Evolutionary conservation across 2,797 vertebrate species (phyloP), one percentile per base, ranked within the genome.

Genomic region (Cyprinella venusta): DNA sequence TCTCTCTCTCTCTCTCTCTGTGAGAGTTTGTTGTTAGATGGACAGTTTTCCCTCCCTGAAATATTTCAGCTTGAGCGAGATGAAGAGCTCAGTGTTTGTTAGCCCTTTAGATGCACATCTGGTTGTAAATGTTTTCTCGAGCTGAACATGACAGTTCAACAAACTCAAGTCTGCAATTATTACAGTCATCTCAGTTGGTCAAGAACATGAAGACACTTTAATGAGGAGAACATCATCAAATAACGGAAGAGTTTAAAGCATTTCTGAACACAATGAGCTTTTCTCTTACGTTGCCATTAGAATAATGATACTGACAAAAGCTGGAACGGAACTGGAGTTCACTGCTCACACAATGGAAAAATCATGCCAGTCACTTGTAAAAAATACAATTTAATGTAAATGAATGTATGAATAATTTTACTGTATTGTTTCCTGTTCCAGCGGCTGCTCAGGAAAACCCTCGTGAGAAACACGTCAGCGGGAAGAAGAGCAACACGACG

Each of bases 321-420:
- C 24, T 50, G 24, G 42, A 50, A 50, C 7, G 1, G n/a, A 33
- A 42, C 16, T 19, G 48, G 36, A 54, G 26, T 36, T 12, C 16
- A 30, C 16, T 30, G 16, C 19, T 42, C 21, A 69, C 38, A 69
- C 40, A 26, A 18, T 26, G 45, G 42, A 70, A 13, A 63, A 61
- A 63, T 42, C 38, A 26, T 63, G 15, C 56, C 40, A 24, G 21
- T 30, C 59, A 19, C 40, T 24, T 26, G 9, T 71, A 56, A 63
- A 67, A 59, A 74, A 48, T 74, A 33, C 36, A 21, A 61, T 45
- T 26, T 48, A 45, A 52, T 82, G 40, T 16, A 15, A 64, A 70
- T 42, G 1, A 91, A 92, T 92, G 4, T 26, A 93, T 93, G 91
- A 93, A 93, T 91, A 91, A 92, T 91, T 94, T 93, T 89, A 67